Base-by-base conservation (phyloP, 2,888 invertebrate genomes). In the Ernsta delagoae region DNA sequence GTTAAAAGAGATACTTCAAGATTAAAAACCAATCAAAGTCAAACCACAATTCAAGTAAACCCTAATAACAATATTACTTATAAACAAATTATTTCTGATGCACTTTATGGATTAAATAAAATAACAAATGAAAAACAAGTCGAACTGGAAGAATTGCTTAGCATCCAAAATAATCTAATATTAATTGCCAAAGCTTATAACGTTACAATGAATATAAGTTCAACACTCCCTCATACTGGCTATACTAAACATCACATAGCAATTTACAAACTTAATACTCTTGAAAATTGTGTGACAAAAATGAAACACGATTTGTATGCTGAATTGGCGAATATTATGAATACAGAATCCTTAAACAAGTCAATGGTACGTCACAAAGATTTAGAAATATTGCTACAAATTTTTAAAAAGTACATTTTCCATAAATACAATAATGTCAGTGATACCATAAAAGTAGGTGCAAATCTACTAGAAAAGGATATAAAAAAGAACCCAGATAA, bases 231-330 rank as follows among this genome's bases (percentile, higher is more conserved):
- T 1, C 57, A 11, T 11, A 39, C 9, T 41, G 24, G 24, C 16
- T 24, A 63, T 4, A 59, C 48, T n/a, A 63, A 62, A 11, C 68
- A 59, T 59, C 62, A 69, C 31, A 63, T 69, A 12, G 50, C 68
- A 0, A 59, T 69, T 24, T 69, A 63, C 24, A 69, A 69, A 63
- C 11, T 62, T 31, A 50, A 69, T 6, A 7, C 41, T 31, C 41
- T 59, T 39, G 76, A 83, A 3, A 82, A 80, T 63, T 78, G 82
- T n/a, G 53, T 83, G 6, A 72, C 73, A 5, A 88, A 87, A 76
- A 71, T 90, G n/a, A 86, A 85, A 80, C 74, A 62, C 36, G 87
- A 90, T 70, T 81, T 90, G 39, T 80, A 81, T 36, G 83, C 84
- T 76, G 85, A 88, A 1, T 75, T 88, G 34, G 80, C 60, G 75